Evolutionary conservation across 2,888 invertebrate species (phyloP), one percentile per base, ranked within the genome.

Genomic region (Cataglyphis altisquamis): DNA sequence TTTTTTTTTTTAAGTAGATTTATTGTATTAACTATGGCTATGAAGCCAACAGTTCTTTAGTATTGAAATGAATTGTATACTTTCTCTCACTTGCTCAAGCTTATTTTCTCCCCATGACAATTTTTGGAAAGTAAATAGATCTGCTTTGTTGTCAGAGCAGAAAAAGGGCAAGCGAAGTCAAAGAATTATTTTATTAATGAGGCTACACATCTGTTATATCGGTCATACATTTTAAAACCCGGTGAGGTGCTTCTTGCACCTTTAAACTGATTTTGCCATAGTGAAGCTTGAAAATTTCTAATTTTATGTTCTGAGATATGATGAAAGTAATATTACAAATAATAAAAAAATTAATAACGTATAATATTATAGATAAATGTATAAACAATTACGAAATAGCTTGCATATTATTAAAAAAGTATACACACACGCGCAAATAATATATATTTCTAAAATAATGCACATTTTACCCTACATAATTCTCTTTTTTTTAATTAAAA

Each of bases 241-340:
- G 52, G 4, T 52, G 15, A n/a, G n/a, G n/a, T 10, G 15, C 8
- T 68, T 68, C 32, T 32, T 3, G 15, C 15, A n/a, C 1, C n/a
- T 48, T 45, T n/a, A 52, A 68, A 52, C 32, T 68, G 1, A 68
- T 68, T n/a, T 68, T 32, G n/a, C 32, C 29, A 6, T 10, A 45
- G 48, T 6, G n/a, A n/a, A n/a, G 1, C 21, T 8, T 68, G 8
- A 25, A 68, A 48, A 32, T 52, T 1, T 32, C 4, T 48, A 29
- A 32, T 52, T n/a, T 29, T 25, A 1, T 4, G 1, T 68, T 32
- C 1, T 48, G 10, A 70, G 21, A 70, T 36, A 70, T 55, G 5
- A 70, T 70, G 6, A 67, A 4, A 68, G 3, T 41, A n/a, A n/a
- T 48, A 39, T 64, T 12, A 21, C 15, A 55, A 57, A 72, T 21